Conservation (phyloP, 1,140 invertebrate genomes). For the Brachystomella parvula region DNA sequence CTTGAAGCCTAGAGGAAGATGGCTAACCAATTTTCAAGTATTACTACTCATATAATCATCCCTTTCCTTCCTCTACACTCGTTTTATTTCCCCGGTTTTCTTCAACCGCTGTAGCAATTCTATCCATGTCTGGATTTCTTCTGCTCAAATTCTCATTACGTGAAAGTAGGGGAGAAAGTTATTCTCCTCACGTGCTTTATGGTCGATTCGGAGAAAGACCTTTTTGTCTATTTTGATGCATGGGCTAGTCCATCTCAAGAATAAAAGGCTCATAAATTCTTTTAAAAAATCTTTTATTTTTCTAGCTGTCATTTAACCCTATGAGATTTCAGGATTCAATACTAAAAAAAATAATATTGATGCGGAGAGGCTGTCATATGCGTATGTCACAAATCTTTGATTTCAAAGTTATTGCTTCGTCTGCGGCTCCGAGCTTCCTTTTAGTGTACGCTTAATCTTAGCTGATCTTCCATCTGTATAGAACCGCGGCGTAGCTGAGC, state of each 20-base stretch:
- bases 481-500: no score
- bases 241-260: neutral
- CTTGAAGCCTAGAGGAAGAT: neutral
- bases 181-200: neutral
- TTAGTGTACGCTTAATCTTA: no score
- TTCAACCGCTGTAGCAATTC: slow-evolving; percentile 6
- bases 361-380: no score
- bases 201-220: neutral
- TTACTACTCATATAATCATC: slow-evolving; percentile 10
- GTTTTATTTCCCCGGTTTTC: neutral
- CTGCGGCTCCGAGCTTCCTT: no score
- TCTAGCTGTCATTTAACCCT: no score
- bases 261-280: no score
- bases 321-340: no score
- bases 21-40: neutral
- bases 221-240: slow-evolving; percentile 10
- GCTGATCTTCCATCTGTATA: no score
- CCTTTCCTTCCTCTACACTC: neutral
- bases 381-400: no score
- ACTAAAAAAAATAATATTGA: no score
- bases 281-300: no score
- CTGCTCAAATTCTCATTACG: neutral
- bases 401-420: no score
- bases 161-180: neutral
- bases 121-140: neutral